Evolutionary conservation across 2,797 vertebrate species (phyloP), one percentile per base, ranked within the genome.

Genomic region (Kryptopterus vitreolus): DNA sequence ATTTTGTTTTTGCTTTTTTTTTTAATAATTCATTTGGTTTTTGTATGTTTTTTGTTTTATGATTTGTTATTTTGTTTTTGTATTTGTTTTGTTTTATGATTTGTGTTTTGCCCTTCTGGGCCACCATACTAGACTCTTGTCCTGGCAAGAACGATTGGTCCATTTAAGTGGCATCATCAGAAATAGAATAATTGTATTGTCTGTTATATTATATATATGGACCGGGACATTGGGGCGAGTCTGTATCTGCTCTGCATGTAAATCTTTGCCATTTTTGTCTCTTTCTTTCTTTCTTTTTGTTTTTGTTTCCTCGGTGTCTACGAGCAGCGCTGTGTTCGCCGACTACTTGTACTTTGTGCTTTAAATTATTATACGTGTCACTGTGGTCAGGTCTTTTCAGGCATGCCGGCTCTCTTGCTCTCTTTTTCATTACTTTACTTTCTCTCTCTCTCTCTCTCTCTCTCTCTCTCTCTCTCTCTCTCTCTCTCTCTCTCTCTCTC

Each of bases 371-470:
- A 9, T 8, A n/a, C n/a, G n/a, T 16, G 2, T 72, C 69, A 71
- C 50, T 53, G 24, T 48, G 43, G 38, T 68, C 65, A 24, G 38
- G 65, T 46, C 24, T 5, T 31, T 20, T 20, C 46, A 71, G 18
- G 20, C 68, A 52, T 5, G 4, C 16, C 22, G 48, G 9, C 24
- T 76, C 8, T 9, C 4, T 31, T 26, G 18, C 31, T 61, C 63
- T 38, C 31, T 55, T 62, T 73, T 33, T 78, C 53, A 53, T 73
- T 62, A 38, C 63, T 76, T 57, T 68, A 57, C 46, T 50, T 53
- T 31, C 52, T 73, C 66, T 83, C 72, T 76, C 43, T 79, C 29
- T 31, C 38, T 43, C 38, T n/a, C n/a, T n/a, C n/a, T n/a, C n/a
- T n/a, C 26, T 29, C 22, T 48, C 48, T 52, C n/a, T 4, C 43